Percentiles rank a stretch among this genome's conserved stretches.
phyloP scores from a whole-genome alignment of 2,888 invertebrate genomes.

The Myopa testacea region DNA sequence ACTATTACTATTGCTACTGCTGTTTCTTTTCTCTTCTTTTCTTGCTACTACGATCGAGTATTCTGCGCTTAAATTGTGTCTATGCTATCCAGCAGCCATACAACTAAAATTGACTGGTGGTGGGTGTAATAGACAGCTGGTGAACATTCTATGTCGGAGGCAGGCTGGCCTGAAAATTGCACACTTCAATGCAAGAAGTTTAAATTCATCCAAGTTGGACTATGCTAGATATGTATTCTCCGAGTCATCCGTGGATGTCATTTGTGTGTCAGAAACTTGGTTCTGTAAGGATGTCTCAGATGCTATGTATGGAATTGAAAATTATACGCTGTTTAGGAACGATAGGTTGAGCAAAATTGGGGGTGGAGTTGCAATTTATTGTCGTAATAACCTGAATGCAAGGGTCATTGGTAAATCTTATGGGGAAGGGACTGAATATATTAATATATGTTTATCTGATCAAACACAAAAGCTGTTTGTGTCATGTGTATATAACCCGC shows the following conservation, averaged over 20 bases:
- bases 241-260: slow-evolving; percentile 1
- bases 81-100: no score
- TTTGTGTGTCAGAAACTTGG: slow-evolving; percentile 4
- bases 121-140: no score
- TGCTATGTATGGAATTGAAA: background rate
- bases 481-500: background rate
- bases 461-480: no score
- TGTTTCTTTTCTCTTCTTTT: no score
- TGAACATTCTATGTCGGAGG: background rate
- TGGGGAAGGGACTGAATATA: no score
- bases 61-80: no score
- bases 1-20: no score
- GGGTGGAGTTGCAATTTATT: slow-evolving; percentile 8
- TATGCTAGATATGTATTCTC: slow-evolving; percentile 6
- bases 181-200: slow-evolving; percentile 10
- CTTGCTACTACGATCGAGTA: no score
- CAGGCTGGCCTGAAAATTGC: slow-evolving; percentile 6
- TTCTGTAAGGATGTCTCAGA: background rate
- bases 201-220: background rate
- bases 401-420: background rate
- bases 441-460: no score
- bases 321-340: background rate
- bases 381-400: no score
- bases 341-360: background rate
- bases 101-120: no score